Percentiles rank a stretch among this genome's conserved stretches.
These are phyloP conservation scores for Rhingia rostrata DNA, from an alignment of 2,888 invertebrate species.

Conservation along the genomic window DNA sequence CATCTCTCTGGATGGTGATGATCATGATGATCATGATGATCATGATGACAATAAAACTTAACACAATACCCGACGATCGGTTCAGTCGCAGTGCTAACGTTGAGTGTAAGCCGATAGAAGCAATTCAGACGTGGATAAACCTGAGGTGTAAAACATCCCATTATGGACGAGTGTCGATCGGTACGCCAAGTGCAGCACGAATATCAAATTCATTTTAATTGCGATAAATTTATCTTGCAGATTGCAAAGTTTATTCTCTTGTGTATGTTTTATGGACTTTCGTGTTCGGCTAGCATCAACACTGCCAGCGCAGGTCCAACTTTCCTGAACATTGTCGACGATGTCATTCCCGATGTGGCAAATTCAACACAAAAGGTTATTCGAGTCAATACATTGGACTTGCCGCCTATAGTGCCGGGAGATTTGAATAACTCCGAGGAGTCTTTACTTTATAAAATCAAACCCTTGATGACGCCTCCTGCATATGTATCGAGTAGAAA, in stretches of 20 bases:
- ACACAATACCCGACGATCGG: constrained; percentile 76
- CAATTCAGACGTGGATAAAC: constrained; percentile 18
- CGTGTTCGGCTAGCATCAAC: constrained; percentile 33
- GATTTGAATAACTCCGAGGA: constrained; percentile 76
- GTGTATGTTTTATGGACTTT: constrained; percentile 30
- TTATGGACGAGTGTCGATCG: constrained; percentile 57
- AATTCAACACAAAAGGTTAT: constrained; percentile 79
- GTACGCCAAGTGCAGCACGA: constrained; percentile 18
- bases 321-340: constrained; percentile 77
- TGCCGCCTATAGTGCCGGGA: constrained; percentile 76
- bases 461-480: constrained; percentile 76
- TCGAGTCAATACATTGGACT: constrained; percentile 79
- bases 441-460: constrained; percentile 79
- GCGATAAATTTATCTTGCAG: constrained; percentile 42
- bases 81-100: constrained; percentile 78
- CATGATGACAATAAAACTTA: constrained; percentile 77
- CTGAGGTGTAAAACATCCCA: constrained; percentile 62
- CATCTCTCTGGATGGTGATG: constrained; percentile 57
- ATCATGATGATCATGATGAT: constrained; percentile 47
- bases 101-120: constrained; percentile 72
- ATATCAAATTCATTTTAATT: neutral
- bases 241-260: constrained; percentile 56
- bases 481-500: constrained; percentile 52
- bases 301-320: constrained; percentile 13
- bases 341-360: constrained; percentile 79